A percentile compares a stretch with the other conserved stretches of the same genome.
Conservation (phyloP, 2,888 invertebrate species). For the Selenia dentaria region DNA sequence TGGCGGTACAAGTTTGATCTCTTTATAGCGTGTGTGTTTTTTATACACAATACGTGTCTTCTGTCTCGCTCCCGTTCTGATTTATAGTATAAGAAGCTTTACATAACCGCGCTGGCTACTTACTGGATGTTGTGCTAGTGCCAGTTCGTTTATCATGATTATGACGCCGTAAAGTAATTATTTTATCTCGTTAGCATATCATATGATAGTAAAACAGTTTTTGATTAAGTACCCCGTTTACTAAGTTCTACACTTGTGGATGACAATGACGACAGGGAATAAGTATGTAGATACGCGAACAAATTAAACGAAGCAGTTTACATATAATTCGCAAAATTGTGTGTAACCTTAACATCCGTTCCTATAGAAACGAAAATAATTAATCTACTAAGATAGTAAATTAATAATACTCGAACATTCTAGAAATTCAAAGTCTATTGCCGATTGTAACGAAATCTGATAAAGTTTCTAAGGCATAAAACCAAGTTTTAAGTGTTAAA, state of each 20-base stretch:
- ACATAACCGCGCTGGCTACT: conserved; percentile 65
- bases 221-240: conserved; percentile 25
- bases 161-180: conserved; percentile 71
- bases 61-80: conserved; percentile 60
- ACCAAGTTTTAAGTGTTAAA: conserved; percentile 26
- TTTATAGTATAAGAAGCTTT: conserved; percentile 66
- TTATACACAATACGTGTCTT: conserved; percentile 26
- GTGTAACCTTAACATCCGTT: not conserved
- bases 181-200: conserved; percentile 61
- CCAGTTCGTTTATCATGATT: conserved; percentile 67
- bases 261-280: conserved; percentile 1
- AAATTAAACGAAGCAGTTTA: not conserved
- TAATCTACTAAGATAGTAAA: not conserved
- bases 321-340: not conserved
- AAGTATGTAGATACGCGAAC: too few species aligned
- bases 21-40: conserved; percentile 33
- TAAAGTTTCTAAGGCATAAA: conserved; percentile 23
- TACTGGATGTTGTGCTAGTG: conserved; percentile 58
- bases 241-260: conserved; percentile 4
- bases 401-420: conserved; percentile 8
- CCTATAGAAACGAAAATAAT: not conserved
- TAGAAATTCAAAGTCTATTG: conserved; percentile 17
- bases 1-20: conserved; percentile 38
- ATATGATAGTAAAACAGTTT: conserved; percentile 37
- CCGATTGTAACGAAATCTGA: conserved; percentile 24